A percentile compares a stretch with the other conserved stretches of the same genome.
Conservation (phyloP, 2,797 vertebrate species). For the Pseudochirops cupreus region DNA sequence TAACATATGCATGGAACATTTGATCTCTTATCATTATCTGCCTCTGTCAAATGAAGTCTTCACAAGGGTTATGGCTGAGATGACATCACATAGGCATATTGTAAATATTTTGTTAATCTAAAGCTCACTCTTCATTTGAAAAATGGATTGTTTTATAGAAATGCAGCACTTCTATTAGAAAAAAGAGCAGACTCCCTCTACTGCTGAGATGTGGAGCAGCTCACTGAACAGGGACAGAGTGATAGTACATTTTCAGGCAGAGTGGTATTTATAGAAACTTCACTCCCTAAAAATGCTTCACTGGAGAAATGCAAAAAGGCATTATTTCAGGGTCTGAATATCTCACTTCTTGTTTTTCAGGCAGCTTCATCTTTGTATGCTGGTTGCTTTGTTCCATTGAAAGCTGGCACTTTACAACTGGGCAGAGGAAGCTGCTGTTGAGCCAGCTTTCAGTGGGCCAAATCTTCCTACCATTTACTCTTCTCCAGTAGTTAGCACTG, state of each 20-base stretch:
- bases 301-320: conserved; percentile 17
- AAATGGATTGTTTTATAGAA: background rate
- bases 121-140: background rate
- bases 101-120: background rate
- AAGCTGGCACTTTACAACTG: conserved; percentile 31
- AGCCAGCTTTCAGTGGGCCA: background rate
- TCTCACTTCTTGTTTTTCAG: conserved; percentile 7
- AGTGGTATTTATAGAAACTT: background rate
- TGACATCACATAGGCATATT: rapidly evolving
- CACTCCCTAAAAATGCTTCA: conserved; percentile 32
- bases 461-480: background rate
- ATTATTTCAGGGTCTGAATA: background rate
- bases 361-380: conserved; percentile 40
- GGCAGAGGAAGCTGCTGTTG: conserved; percentile 4
- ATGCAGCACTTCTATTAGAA: background rate
- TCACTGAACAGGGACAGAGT: background rate
- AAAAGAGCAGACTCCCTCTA: conserved; percentile 42
- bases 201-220: conserved; percentile 29
- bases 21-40: background rate
- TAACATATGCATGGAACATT: background rate
- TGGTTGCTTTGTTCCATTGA: conserved; percentile 35
- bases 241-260: background rate
- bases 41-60: background rate
- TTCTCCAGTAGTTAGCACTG: background rate
- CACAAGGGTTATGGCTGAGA: background rate